Percentiles rank a stretch among this genome's conserved stretches.
Conservation (phyloP, 2,113 vertebrate genomes). For the Gnathonemus echidnorhynchus region DNA sequence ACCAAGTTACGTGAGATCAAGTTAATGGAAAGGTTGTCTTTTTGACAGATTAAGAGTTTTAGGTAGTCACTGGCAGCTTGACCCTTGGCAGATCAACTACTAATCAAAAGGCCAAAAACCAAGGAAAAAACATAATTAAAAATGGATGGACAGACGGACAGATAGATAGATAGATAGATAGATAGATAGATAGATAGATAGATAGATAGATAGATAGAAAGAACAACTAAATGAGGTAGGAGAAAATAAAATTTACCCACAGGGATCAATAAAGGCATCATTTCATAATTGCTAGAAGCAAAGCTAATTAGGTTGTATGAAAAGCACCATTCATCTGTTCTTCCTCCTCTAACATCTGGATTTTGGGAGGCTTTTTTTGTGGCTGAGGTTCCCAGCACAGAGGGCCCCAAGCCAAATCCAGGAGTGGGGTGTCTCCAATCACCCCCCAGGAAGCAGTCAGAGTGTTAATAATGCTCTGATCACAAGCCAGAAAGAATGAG, state of each 20-base stretch:
- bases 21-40: not conserved
- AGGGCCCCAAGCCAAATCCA: not conserved
- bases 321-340: constrained; percentile 12
- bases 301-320: constrained; percentile 5
- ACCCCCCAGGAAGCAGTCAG: not conserved
- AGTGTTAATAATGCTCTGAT: constrained; percentile 13
- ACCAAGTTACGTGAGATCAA: not conserved
- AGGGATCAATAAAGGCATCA: not conserved
- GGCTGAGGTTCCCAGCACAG: not conserved
- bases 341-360: not conserved
- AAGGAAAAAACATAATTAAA: not conserved
- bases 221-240: not conserved
- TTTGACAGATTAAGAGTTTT: constrained; percentile 9
- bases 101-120: not conserved
- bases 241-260: not conserved
- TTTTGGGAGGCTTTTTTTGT: not conserved
- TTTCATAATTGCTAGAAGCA: not conserved
- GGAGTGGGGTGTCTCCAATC: not conserved
- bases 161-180: too few relatives aligned
- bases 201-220: too few relatives aligned
- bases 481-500: constrained; percentile 5
- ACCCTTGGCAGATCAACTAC: not conserved
- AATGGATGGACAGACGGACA: not conserved
- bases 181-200: too few relatives aligned
- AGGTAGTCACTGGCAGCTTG: not conserved